Evolutionary conservation across 2,113 vertebrate species (phyloP), one percentile per base, ranked within the genome.

Genomic region (Mungos mungo): DNA sequence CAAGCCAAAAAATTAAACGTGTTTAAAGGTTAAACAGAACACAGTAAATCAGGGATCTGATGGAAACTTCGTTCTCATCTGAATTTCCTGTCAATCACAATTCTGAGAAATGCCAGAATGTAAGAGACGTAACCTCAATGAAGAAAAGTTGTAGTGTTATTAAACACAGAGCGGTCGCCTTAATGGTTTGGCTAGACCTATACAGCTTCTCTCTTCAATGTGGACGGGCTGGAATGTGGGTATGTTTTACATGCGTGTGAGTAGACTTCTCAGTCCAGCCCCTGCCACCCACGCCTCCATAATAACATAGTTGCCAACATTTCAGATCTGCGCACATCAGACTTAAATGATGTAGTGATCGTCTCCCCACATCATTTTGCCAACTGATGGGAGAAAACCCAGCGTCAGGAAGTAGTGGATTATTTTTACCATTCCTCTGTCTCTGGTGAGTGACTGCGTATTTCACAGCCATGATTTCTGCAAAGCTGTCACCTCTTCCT

Each of bases 71-170:
- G 35, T 23, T 79, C 13, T 90, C n/a, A 60, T 19, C 50, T 14
- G 66, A 18, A 7, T 54, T 92, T 54, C 45, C 35, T 88, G 7
- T 93, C 85, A 47, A 65, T 94, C 31, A 93, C 5, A 33, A 29
- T 80, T 93, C 27, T 96, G 85, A 74, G 74, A 94, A 96, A 97
- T 90, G 31, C 18, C 35, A 84, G 38, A 87, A 54, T 25, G 68
- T 12, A 3, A 13, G 52, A 84, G n/a, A 31, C 25, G 18, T 41
- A n/a, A 35, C 2, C 66, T 96, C 60, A 76, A 2, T 90, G 23
- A 68, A 89, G 83, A 71, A 79, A 66, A 71, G 50, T 6, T 13
- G 0, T 38, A 38, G 19, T 79, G 25, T 85, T 38, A 29, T 77
- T 50, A 72, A 96, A 5, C 72, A 63, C 19, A 69, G 38, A 10